These are phyloP conservation scores for Tyrophagus putrescentiae DNA, from an alignment of 1,140 invertebrate genomes.

Conservation along the genomic window DNA sequence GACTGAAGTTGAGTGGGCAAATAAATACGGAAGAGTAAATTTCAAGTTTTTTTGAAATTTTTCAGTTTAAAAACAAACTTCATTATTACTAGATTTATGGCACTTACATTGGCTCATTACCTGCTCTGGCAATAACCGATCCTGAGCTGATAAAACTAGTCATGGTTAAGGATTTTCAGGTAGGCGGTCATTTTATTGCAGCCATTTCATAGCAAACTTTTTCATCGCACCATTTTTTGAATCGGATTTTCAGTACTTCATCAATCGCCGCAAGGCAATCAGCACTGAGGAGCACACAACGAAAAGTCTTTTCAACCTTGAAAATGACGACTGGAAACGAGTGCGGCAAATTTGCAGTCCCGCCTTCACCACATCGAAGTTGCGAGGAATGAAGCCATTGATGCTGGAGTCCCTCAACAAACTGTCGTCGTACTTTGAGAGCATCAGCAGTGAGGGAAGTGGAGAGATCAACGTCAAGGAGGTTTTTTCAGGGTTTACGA, in stretches of 20 bases:
- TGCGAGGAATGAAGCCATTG: constrained; percentile 40
- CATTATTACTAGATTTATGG: too few relatives aligned
- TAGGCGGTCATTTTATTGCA: too few relatives aligned
- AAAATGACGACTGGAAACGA: constrained; percentile 34
- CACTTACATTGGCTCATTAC: too few relatives aligned
- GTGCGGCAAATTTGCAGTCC: constrained; percentile 40
- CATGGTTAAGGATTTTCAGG: too few relatives aligned
- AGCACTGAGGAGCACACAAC: not conserved
- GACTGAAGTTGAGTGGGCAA: not conserved
- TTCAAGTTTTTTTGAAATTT: too few relatives aligned
- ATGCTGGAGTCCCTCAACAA: not conserved
- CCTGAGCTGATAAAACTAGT: too few relatives aligned
- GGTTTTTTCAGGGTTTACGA: constrained; percentile 3
- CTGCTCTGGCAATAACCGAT: too few relatives aligned
- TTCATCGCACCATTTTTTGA: constrained; percentile 29
- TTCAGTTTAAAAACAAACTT: too few relatives aligned
- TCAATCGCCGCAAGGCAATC: not conserved
- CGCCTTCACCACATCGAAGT: constrained; percentile 42
- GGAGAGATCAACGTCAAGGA: constrained; percentile 4
- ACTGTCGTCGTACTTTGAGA: not conserved
- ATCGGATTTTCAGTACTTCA: constrained; percentile 30
- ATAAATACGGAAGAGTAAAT: not conserved
- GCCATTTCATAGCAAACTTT: too few relatives aligned
- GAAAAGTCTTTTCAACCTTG: not conserved
- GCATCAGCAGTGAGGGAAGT: not conserved